phyloP scores from a whole-genome alignment of 1,140 invertebrate species.

The Drosophila neocordata region DNA sequence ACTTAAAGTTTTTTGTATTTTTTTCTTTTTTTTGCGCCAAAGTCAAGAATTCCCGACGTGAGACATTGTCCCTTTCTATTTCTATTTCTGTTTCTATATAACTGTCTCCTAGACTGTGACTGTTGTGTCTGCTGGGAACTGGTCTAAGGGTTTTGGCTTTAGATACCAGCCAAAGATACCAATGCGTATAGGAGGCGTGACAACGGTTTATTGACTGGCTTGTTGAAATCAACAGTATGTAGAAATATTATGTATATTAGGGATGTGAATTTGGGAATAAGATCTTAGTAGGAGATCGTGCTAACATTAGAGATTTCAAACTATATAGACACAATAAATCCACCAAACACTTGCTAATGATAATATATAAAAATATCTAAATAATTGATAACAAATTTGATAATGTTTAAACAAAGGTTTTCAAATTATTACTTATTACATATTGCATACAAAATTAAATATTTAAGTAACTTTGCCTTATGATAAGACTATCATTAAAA shows the following conservation, averaged over 20 bases:
- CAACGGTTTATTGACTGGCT: slow-evolving; percentile 26
- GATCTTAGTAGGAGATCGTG: too few relatives aligned
- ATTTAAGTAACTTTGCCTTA: not conserved
- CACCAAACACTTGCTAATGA: too few relatives aligned
- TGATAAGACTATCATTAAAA: too few relatives aligned
- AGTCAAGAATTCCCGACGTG: slow-evolving; percentile 69
- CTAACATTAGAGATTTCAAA: too few relatives aligned
- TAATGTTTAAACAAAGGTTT: too few relatives aligned
- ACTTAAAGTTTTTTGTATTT: slow-evolving; percentile 60
- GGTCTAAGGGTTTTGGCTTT: not conserved
- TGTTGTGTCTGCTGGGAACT: slow-evolving; percentile 11
- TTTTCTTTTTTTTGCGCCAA: slow-evolving; percentile 31
- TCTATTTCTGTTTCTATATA: not conserved
- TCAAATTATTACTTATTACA: too few relatives aligned
- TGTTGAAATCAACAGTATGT: slow-evolving; percentile 46
- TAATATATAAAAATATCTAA: too few relatives aligned
- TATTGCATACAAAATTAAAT: too few relatives aligned
- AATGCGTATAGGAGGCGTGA: slow-evolving; percentile 25
- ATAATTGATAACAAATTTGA: too few relatives aligned
- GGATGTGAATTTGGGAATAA: too few relatives aligned
- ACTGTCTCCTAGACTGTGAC: slow-evolving; percentile 22
- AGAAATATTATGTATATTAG: slow-evolving; percentile 21
- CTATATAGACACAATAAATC: too few relatives aligned
- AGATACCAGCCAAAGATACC: slow-evolving; percentile 52
- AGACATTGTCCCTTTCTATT: slow-evolving; percentile 24